Evolutionary conservation across 1,140 invertebrate species (phyloP).

Genomic region (Drosophila yakuba): DNA sequence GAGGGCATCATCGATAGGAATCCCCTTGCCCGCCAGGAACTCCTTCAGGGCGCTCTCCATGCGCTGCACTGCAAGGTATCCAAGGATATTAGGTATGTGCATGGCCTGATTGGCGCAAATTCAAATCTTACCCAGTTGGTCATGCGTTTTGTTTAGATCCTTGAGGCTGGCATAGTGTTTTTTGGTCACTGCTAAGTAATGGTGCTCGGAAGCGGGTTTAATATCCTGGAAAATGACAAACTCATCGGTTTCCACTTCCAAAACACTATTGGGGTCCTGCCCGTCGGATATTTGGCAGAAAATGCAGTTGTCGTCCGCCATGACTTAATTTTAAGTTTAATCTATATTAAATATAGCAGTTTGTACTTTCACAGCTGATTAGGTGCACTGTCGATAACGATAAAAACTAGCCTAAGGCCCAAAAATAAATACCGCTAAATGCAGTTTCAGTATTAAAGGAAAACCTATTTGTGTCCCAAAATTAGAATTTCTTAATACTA

Average conservation of each 20-base stretch:
- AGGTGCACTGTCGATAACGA: background rate
- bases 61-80: slow-evolving; percentile 11
- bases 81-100: background rate
- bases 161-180: slow-evolving; percentile 91
- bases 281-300: slow-evolving; percentile 90
- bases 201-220: slow-evolving; percentile 91
- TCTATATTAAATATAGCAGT: background rate
- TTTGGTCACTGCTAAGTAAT: slow-evolving; percentile 92
- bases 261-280: slow-evolving; percentile 86
- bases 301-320: slow-evolving; percentile 85
- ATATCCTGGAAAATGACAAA: slow-evolving; percentile 93
- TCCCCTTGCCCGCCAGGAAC: slow-evolving; percentile 73
- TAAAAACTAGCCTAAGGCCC: no score
- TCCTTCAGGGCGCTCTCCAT: slow-evolving; percentile 46
- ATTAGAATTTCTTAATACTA: no score
- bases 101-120: background rate
- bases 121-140: slow-evolving; percentile 87
- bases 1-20: slow-evolving; percentile 86
- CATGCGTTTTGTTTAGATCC: slow-evolving; percentile 87
- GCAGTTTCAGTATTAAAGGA: no score
- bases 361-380: slow-evolving; percentile 8
- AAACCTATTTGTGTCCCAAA: no score
- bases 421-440: background rate
- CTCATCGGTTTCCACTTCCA: slow-evolving; percentile 90
- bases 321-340: background rate